Base-by-base conservation (phyloP, 2,888 invertebrate species). In the Agrotis segetum region DNA sequence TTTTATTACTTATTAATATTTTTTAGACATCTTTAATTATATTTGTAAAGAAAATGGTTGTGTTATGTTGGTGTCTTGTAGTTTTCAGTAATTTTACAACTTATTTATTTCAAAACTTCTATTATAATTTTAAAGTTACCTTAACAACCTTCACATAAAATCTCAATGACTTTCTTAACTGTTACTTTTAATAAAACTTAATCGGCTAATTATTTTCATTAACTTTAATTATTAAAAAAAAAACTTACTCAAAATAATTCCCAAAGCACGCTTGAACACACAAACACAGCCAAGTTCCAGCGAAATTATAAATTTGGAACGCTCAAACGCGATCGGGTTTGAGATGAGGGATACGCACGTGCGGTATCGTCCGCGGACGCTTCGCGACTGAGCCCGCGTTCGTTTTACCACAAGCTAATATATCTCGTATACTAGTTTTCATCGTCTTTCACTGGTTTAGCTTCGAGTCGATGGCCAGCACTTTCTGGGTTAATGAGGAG, bases 401-500 rank as follows among this genome's bases (percentile, higher is more conserved):
- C 69, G 75, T 77, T 79, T 82, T 75, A 71, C 79, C 84, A 76
- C 88, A 88, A 89, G 89, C 92, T 94, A 95, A 93, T 95, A 95
- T 95, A 95, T 94, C 93, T 93, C 89, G 91, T 92, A 94, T 93
- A 93, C 93, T 94, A 94, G 93, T 93, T 93, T 93, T 91, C 94
- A 91, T 92, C 94, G 92, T 95, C 95, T 95, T 95, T 95, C 95
- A 95, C 95, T 95, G 93, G 93, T 90, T 87, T 86, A 87, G 88
- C 89, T 85, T 87, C 85, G 82, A 84, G 87, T 85, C 87, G 88
- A 82, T 88, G 89, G 88, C 91, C 90, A 91, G 85, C 91, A 90
- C 91, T 95, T 95, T 95, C 94, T 95, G 95, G 95, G 95, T 95
- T 95, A 95, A 95, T 95, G 95, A 95, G 94, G 92, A 95, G 89